Percentiles rank a stretch among this genome's conserved stretches.
These are phyloP conservation scores for Gavialis gangeticus DNA, from an alignment of 2,113 vertebrate species.

Conservation along the genomic window DNA sequence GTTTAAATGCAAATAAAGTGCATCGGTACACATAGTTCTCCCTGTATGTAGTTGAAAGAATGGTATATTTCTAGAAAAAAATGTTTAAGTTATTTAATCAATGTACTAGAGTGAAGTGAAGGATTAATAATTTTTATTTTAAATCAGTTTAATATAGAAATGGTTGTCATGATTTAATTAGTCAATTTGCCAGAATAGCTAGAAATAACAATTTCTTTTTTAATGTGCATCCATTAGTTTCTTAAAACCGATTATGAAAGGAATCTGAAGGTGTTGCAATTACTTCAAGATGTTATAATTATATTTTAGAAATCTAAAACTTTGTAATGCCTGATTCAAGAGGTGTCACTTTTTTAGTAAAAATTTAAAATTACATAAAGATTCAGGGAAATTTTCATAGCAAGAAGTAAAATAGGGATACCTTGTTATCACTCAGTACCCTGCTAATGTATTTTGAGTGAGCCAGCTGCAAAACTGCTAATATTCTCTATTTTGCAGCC, in stretches of 20 bases:
- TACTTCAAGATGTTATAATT: constrained; percentile 21
- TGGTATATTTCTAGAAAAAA: neutral
- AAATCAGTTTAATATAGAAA: constrained; percentile 5
- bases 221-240: neutral
- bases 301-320: constrained; percentile 7
- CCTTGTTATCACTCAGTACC: neutral
- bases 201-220: constrained; percentile 7
- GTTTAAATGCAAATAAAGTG: no score
- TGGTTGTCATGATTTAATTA: neutral
- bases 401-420: no score
- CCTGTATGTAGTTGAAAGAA: neutral
- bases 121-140: neutral
- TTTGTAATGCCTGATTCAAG: neutral
- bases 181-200: constrained; percentile 32
- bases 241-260: constrained; percentile 2
- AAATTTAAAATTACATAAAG: no score
- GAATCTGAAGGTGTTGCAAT: neutral
- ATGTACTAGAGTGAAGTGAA: neutral
- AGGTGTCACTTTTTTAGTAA: neutral
- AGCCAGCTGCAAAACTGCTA: neutral
- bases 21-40: no score
- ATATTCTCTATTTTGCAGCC: neutral
- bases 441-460: neutral
- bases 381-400: no score
- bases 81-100: constrained; percentile 13